These are phyloP conservation scores for Pipistrellus pygmaeus DNA, from an alignment of 2,797 vertebrate genomes.

Conservation along the genomic window DNA sequence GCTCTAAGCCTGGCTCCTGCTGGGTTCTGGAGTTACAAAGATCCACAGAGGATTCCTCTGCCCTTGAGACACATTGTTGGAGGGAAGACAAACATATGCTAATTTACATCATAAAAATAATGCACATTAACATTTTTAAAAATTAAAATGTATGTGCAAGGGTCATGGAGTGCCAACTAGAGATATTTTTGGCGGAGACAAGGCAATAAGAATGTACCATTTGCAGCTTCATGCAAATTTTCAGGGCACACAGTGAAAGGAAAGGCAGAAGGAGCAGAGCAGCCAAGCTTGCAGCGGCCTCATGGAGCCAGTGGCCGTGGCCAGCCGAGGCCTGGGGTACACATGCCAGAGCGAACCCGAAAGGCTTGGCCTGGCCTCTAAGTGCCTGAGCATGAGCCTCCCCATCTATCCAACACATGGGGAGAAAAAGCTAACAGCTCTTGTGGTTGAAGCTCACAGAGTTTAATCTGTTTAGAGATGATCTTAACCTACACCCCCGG, in stretches of 20 bases:
- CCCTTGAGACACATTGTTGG: background rate
- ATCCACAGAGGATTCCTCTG: background rate
- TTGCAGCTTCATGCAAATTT: background rate
- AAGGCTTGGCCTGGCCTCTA: background rate
- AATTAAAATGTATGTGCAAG: background rate
- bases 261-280: background rate
- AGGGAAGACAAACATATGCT: slow-evolving; percentile 5
- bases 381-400: background rate
- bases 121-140: slow-evolving; percentile 8
- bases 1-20: background rate
- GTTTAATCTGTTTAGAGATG: background rate
- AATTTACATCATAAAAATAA: slow-evolving; percentile 40
- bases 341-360: background rate
- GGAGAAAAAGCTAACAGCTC: background rate
- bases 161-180: background rate
- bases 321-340: background rate
- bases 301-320: background rate
- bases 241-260: background rate
- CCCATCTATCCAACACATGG: background rate
- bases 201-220: background rate
- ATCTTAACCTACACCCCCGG: background rate
- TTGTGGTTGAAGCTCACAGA: background rate
- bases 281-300: background rate
- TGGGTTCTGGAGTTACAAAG: background rate
- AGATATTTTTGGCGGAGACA: background rate